These are phyloP conservation scores for Podocnemis expansa DNA, from an alignment of 2,113 vertebrate species.

Conservation along the genomic window DNA sequence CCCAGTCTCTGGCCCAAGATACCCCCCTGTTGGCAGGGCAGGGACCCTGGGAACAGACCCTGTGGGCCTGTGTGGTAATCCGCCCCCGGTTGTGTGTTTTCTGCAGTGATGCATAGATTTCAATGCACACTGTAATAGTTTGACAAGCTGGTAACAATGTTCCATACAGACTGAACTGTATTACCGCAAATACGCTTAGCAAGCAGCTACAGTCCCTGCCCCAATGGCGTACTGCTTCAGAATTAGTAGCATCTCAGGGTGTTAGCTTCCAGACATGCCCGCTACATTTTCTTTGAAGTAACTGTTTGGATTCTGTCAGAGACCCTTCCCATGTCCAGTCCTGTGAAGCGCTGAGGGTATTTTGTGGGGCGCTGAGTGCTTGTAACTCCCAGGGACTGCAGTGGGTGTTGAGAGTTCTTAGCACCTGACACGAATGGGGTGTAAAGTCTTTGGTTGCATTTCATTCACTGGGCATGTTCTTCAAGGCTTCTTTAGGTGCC, in stretches of 20 bases:
- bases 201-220: slow-evolving; percentile 27
- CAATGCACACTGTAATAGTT: slow-evolving; percentile 8
- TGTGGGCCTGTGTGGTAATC: too few relatives aligned
- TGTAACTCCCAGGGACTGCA: neutral
- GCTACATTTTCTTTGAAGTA: slow-evolving; percentile 56
- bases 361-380: neutral
- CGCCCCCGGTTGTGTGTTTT: neutral
- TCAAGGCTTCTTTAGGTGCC: slow-evolving; percentile 16
- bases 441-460: neutral
- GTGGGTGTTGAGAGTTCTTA: neutral
- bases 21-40: too few relatives aligned
- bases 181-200: slow-evolving; percentile 41
- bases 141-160: slow-evolving; percentile 27
- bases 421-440: neutral
- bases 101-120: slow-evolving; percentile 19
- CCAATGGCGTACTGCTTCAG: neutral
- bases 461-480: neutral
- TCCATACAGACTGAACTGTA: neutral
- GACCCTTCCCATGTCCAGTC: slow-evolving; percentile 4
- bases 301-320: slow-evolving; percentile 51
- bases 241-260: slow-evolving; percentile 51
- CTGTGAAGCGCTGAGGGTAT: neutral
- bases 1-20: too few relatives aligned
- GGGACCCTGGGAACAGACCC: too few relatives aligned
- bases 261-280: slow-evolving; percentile 44